A percentile compares a stretch with the other conserved stretches of the same genome.
These are phyloP conservation scores for Carpatolechia fugitivella DNA, from an alignment of 2,888 invertebrate species.

Conservation along the genomic window DNA sequence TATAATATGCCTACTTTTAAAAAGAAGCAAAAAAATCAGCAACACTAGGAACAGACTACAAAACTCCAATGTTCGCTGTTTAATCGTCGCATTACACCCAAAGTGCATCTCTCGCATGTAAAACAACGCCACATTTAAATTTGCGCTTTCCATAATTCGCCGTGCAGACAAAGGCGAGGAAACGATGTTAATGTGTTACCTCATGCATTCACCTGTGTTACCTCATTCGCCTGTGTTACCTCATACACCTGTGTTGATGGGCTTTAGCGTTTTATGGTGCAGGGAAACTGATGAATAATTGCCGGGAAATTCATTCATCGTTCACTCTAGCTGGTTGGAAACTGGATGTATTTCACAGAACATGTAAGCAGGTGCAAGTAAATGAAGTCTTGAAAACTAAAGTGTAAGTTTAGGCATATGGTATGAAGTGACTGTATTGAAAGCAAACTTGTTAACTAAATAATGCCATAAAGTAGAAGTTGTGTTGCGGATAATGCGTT, in stretches of 20 bases:
- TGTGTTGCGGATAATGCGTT: too few species aligned
- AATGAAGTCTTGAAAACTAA: too few species aligned
- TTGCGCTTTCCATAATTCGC: slow-evolving; percentile 73
- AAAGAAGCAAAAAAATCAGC: background rate
- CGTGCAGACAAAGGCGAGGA: slow-evolving; percentile 69
- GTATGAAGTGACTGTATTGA: too few species aligned
- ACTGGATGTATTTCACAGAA: too few species aligned
- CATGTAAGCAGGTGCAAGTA: too few species aligned
- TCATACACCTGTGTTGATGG: slow-evolving; percentile 40
- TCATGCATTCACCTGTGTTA: slow-evolving; percentile 41
- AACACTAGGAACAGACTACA: background rate
- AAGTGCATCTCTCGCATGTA: slow-evolving; percentile 78
- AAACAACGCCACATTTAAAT: slow-evolving; percentile 76
- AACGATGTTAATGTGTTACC: slow-evolving; percentile 68
- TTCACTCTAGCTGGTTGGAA: background rate
- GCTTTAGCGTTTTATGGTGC: background rate
- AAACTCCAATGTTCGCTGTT: slow-evolving; percentile 42
- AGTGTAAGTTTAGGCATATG: too few species aligned
- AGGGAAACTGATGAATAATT: slow-evolving; percentile 24
- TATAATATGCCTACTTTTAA: too few species aligned
- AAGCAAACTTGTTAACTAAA: too few species aligned
- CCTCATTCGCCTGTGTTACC: slow-evolving; percentile 48
- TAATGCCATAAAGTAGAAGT: too few species aligned
- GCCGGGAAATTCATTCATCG: slow-evolving; percentile 14
- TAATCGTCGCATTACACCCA: slow-evolving; percentile 70